Evolutionary conservation across 2,888 invertebrate genomes (phyloP).

Genomic region (Siphlonurus alternatus): DNA sequence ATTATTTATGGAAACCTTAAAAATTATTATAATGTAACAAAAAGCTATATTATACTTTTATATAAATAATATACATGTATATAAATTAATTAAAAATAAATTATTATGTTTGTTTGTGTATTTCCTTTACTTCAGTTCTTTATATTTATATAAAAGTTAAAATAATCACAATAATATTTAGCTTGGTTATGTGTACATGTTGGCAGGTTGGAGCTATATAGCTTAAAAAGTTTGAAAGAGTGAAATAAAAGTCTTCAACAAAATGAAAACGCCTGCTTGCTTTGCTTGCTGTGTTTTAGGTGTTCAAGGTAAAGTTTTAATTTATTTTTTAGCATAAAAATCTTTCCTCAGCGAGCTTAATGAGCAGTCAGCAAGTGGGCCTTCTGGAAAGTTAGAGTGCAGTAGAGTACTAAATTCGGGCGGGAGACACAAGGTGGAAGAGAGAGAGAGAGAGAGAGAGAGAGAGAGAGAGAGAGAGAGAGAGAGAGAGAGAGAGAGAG

Average conservation of each 20-base stretch:
- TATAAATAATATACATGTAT: too few species aligned
- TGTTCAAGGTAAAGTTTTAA: not conserved
- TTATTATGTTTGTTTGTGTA: too few species aligned
- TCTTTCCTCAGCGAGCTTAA: not conserved
- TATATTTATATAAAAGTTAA: too few species aligned
- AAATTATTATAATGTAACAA: too few species aligned
- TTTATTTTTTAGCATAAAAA: not conserved
- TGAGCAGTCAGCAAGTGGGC: not conserved
- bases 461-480: not conserved
- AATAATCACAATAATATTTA: too few species aligned
- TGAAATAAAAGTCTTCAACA: not conserved
- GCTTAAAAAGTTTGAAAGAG: too few species aligned
- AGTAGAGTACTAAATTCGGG: not conserved
- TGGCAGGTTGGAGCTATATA: too few species aligned
- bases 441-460: not conserved
- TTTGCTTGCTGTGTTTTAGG: not conserved
- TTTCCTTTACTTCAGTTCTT: too few species aligned
- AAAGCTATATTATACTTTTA: too few species aligned
- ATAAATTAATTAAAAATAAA: too few species aligned
- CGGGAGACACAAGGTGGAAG: not conserved
- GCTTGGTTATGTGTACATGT: too few species aligned
- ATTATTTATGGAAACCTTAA: too few species aligned
- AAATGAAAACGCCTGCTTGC: not conserved
- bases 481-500: not conserved
- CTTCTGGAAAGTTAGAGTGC: not conserved